phyloP scores from a whole-genome alignment of 2,113 vertebrate species.

The Oreamnos americanus region DNA sequence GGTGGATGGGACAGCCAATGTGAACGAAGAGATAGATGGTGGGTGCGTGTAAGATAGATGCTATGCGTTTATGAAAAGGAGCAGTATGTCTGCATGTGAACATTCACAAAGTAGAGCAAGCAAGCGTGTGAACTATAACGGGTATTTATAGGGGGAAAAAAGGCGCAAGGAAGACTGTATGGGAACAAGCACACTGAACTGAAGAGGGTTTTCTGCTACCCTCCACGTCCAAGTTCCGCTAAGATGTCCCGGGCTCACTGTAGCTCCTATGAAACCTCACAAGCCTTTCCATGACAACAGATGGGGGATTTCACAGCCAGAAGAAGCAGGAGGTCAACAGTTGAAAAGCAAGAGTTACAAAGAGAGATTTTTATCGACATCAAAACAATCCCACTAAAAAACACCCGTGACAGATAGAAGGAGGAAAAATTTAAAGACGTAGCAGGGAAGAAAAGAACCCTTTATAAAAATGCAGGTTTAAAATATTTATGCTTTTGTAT shows the following conservation, averaged over 20 bases:
- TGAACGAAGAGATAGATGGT: conserved; percentile 63
- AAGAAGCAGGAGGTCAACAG: conserved; percentile 68
- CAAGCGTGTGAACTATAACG: conserved; percentile 1
- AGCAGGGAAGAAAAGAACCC: neutral
- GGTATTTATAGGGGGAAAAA: conserved; percentile 32
- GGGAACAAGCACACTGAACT: neutral
- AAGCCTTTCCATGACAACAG: conserved; percentile 50
- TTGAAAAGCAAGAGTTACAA: conserved; percentile 68
- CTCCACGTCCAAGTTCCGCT: conserved; percentile 49
- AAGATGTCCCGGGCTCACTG: conserved; percentile 14
- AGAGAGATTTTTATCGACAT: conserved; percentile 42
- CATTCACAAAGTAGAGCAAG: conserved; percentile 31
- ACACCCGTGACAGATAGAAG: neutral
- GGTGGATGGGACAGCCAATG: conserved; percentile 69
- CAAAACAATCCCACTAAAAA: neutral
- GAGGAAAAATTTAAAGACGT: conserved; percentile 25
- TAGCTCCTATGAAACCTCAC: conserved; percentile 16
- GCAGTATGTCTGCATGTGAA: conserved; percentile 25
- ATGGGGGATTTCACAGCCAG: conserved; percentile 50
- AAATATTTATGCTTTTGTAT: conserved; percentile 43
- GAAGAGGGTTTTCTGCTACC: neutral
- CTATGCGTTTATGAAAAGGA: conserved; percentile 61
- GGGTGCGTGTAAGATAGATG: conserved; percentile 62
- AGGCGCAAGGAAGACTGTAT: neutral
- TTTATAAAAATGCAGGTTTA: conserved; percentile 49